Evolutionary conservation across 2,888 invertebrate species (phyloP).

Genomic region (Nematopogon swammerdamellus): DNA sequence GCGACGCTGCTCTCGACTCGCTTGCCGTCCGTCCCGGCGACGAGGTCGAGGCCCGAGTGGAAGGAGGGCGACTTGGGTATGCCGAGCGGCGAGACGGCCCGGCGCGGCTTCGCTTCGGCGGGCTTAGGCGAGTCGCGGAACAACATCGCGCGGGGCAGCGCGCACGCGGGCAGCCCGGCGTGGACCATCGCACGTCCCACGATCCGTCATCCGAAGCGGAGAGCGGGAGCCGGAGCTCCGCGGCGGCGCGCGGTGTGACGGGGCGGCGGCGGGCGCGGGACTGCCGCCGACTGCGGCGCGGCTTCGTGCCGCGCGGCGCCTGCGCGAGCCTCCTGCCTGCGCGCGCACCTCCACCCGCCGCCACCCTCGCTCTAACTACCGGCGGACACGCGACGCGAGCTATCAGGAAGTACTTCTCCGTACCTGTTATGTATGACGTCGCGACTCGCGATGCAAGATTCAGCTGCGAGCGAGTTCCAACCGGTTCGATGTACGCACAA

Average conservation of each 20-base stretch:
- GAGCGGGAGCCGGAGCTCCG: slow-evolving; percentile 54
- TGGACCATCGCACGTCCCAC: slow-evolving; percentile 45
- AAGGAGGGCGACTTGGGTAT: slow-evolving; percentile 87
- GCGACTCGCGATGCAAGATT: too few species aligned
- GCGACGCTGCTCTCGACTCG: slow-evolving; percentile 43
- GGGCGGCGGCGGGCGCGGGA: slow-evolving; percentile 24
- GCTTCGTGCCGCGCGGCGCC: too few species aligned
- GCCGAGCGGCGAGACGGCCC: slow-evolving; percentile 62
- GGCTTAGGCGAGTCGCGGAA: slow-evolving; percentile 5
- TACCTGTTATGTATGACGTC: too few species aligned
- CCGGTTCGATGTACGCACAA: too few species aligned
- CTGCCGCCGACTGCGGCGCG: too few species aligned
- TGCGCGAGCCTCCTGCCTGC: too few species aligned
- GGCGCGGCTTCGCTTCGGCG: slow-evolving; percentile 50
- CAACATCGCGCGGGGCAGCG: slow-evolving; percentile 51
- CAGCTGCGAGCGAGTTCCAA: too few species aligned
- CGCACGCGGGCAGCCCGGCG: slow-evolving; percentile 44
- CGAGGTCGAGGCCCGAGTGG: slow-evolving; percentile 80
- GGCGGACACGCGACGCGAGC: too few species aligned
- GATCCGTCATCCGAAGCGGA: slow-evolving; percentile 20
- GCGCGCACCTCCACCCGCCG: too few species aligned
- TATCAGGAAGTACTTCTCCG: too few species aligned
- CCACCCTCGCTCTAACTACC: too few species aligned
- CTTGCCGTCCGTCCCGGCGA: slow-evolving; percentile 56
- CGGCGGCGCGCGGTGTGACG: slow-evolving; percentile 45